Evolutionary conservation across 2,797 vertebrate genomes (phyloP).

Genomic region (Sus cebifrons): DNA sequence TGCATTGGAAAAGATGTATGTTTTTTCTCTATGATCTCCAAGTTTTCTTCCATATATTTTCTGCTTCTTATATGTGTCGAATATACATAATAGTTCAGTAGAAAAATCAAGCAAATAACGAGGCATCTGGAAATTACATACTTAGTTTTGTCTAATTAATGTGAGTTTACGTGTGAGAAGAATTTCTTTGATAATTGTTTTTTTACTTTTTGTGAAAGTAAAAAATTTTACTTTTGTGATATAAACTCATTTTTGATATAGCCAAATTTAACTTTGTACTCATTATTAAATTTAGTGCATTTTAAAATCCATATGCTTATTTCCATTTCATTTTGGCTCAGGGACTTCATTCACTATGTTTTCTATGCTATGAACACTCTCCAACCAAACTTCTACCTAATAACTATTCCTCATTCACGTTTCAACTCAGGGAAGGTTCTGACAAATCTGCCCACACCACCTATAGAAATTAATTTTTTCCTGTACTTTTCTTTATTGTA

Average conservation of each 20-base stretch:
- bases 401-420: neutral
- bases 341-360: neutral
- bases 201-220: neutral
- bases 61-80: neutral
- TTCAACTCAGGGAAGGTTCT: neutral
- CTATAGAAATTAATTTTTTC: neutral
- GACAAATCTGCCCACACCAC: accelerated
- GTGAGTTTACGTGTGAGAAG: neutral
- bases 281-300: neutral
- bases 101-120: neutral
- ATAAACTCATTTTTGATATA: neutral
- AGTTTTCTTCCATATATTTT: neutral
- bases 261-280: neutral
- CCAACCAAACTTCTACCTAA: neutral
- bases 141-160: neutral
- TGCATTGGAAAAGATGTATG: neutral
- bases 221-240: neutral
- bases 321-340: neutral
- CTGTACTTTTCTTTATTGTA: neutral
- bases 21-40: neutral
- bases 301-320: neutral
- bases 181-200: neutral
- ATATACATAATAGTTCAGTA: neutral
- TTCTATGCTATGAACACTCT: neutral
- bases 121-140: neutral